Percentiles rank a stretch among this genome's conserved stretches.
phyloP scores from a whole-genome alignment of 2,113 vertebrate genomes.

The Ceuthmochares aereus region DNA sequence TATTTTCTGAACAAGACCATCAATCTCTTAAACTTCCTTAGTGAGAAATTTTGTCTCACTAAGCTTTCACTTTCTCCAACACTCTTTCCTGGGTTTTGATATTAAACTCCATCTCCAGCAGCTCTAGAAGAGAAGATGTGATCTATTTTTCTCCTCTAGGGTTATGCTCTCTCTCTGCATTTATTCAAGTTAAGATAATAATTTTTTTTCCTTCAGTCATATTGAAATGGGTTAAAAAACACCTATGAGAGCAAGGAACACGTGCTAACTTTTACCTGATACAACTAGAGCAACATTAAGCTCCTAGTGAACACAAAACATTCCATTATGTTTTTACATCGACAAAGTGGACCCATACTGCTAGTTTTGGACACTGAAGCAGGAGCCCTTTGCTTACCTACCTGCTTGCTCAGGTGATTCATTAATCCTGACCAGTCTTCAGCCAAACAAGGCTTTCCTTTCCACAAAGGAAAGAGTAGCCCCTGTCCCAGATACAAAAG shows the following conservation, averaged over 20 bases:
- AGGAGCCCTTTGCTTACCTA: accelerated
- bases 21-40: background rate
- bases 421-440: accelerated
- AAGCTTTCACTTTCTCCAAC: background rate
- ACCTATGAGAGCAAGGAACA: background rate
- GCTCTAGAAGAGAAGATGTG: accelerated
- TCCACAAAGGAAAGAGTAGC: accelerated
- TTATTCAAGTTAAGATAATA: background rate
- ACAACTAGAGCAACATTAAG: accelerated
- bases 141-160: background rate
- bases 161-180: background rate
- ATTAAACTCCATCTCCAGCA: background rate
- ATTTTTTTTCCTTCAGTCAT: accelerated
- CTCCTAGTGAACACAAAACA: accelerated
- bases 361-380: accelerated
- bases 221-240: background rate
- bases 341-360: accelerated
- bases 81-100: background rate
- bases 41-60: background rate
- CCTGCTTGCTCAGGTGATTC: too few species aligned
- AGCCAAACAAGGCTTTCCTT: accelerated
- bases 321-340: accelerated
- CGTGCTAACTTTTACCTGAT: accelerated
- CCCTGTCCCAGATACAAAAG: accelerated
- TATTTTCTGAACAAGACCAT: accelerated